Evolutionary conservation across 2,797 vertebrate genomes (phyloP).

Genomic region (Protonibea diacanthus): DNA sequence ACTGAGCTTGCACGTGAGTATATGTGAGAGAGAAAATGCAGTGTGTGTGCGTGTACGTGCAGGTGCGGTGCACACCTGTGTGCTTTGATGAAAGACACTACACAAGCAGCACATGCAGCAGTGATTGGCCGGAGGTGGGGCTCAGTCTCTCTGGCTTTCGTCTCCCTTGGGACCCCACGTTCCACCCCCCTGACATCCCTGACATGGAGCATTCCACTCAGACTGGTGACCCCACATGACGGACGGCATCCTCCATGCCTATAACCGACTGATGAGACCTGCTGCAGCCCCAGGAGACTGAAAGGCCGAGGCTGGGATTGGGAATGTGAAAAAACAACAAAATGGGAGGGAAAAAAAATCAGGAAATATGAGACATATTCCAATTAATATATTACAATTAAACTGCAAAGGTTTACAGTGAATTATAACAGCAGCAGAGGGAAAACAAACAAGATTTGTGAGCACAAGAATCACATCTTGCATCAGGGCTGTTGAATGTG

Average conservation of each 20-base stretch:
- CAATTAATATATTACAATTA: neutral
- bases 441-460: neutral
- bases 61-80: constrained; percentile 42
- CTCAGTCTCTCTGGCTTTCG: constrained; percentile 50
- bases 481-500: constrained; percentile 8
- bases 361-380: neutral
- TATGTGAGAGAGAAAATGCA: neutral
- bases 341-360: no score
- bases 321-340: constrained; percentile 48
- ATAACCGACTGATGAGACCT: constrained; percentile 60
- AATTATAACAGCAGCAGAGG: neutral
- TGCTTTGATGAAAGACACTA: constrained; percentile 25
- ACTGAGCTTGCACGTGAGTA: constrained; percentile 7
- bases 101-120: constrained; percentile 16
- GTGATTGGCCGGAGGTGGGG: constrained; percentile 18
- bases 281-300: constrained; percentile 27
- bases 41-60: neutral
- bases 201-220: constrained; percentile 77
- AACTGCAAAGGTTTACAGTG: constrained; percentile 4
- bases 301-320: constrained; percentile 38
- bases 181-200: constrained; percentile 50
- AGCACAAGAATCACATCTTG: neutral
- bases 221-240: constrained; percentile 74
- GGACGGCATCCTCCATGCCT: constrained; percentile 78
- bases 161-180: constrained; percentile 56